Evolutionary conservation across 2,888 invertebrate genomes (phyloP).

Genomic region (Steinernema carpocapsae): DNA sequence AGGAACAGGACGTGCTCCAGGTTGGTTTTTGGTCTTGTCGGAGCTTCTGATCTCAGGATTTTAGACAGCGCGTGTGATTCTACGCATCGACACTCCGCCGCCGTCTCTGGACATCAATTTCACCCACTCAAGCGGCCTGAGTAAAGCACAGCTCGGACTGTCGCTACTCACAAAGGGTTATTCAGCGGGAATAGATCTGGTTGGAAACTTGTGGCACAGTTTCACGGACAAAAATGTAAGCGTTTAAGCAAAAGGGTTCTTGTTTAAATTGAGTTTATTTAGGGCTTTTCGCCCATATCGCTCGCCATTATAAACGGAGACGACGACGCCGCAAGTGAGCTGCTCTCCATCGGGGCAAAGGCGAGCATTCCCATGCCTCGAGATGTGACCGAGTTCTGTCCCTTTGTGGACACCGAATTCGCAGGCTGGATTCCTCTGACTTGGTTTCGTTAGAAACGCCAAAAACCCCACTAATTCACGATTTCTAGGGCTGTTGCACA

Average conservation of each 20-base stretch:
- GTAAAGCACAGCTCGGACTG: neutral
- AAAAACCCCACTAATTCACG: neutral
- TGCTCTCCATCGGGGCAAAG: conserved; percentile 38
- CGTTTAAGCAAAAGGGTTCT: neutral
- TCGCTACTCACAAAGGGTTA: neutral
- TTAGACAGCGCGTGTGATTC: conserved; percentile 44
- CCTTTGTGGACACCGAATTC: conserved; percentile 41
- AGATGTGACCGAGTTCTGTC: conserved; percentile 34
- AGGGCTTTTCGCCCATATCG: conserved; percentile 21
- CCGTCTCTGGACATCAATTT: conserved; percentile 37
- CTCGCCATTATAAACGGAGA: neutral
- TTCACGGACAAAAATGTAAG: conserved; percentile 1
- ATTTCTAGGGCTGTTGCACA: conserved; percentile 46
- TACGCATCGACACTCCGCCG: conserved; percentile 43
- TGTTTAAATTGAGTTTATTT: neutral
- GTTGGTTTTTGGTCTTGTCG: conserved; percentile 5
- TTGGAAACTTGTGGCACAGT: conserved; percentile 14
- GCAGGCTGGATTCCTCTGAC: conserved; percentile 47
- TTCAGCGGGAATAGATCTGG: neutral
- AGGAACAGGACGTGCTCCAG: conserved; percentile 41
- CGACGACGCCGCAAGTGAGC: conserved; percentile 23
- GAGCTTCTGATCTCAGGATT: neutral
- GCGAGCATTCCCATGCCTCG: conserved; percentile 38
- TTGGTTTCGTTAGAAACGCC: conserved; percentile 35
- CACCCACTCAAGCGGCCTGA: neutral